Conservation (phyloP, 2,113 vertebrate species). For the Apaloderma vittatum region DNA sequence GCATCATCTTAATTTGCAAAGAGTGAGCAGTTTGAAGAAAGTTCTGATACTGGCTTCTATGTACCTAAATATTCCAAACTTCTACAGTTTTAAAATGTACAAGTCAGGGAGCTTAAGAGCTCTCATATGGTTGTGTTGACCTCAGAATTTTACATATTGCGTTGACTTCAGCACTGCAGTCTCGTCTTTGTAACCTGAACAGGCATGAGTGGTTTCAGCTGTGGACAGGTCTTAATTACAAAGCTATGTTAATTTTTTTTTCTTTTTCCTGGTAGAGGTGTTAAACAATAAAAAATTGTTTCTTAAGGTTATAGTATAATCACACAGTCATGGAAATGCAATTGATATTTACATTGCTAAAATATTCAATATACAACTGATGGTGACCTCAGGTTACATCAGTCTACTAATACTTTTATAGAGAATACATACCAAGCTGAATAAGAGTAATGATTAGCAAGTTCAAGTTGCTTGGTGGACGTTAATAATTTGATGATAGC, state of each 20-base stretch:
- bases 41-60: neutral
- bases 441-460: neutral
- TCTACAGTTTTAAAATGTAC: neutral
- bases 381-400: neutral
- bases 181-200: neutral
- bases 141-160: neutral
- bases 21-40: neutral
- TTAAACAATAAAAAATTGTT: neutral
- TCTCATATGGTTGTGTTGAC: neutral
- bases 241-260: neutral
- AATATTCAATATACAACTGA: neutral
- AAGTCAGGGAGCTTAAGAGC: neutral
- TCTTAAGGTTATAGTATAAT: neutral
- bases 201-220: neutral
- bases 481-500: neutral
- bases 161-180: neutral
- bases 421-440: neutral
- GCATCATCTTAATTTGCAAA: neutral
- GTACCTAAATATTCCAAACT: neutral
- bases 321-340: neutral
- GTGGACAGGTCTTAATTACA: neutral
- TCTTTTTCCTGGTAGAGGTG: neutral
- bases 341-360: neutral
- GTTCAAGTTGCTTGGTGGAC: neutral
- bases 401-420: neutral